Evolutionary conservation across 2,797 vertebrate species (phyloP), one percentile per base, ranked within the genome.

Genomic region (Adelosebastes latens): DNA sequence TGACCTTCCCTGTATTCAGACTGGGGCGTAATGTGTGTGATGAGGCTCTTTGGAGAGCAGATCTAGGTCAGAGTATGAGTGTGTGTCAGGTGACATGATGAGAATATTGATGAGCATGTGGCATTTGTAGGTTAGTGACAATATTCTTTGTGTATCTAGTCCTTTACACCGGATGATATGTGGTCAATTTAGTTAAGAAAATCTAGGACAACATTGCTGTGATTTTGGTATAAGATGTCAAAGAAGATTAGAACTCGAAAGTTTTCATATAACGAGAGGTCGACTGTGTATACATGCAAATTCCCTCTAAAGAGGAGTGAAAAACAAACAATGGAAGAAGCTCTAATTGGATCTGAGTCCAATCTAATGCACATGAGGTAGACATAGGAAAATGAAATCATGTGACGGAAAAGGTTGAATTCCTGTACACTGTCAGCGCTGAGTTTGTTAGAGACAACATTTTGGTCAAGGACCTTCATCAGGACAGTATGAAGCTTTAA

Each of bases 71-170:
- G 46, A 32, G n/a, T 63, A 24, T 65, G 16, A 80, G 77, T 82
- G 77, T 84, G 77, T 75, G 75, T 87, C 76, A 75, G 69, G 69
- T 79, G 83, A 72, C 72, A 60, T 46, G 69, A 61, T 68, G 62
- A 79, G 77, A 80, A 80, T 84, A 79, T 39, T 71, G 70, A 86
- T 78, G 42, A 77, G 39, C n/a, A 56, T 55, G 72, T 69, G 56
- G 49, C n/a, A 56, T 55, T 75, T 69, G 56, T 63, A 10, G 4
- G 12, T 10, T 32, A 46, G 10, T 34, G 31, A 7, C 1, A 7
- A 31, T 59, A 29, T 18, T 12, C 12, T 49, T 32, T 31, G 18
- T 27, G 24, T 13, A 8, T 5, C 52, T 22, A 11, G 3, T 13
- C 18, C 6, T 9, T 49, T 9, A 16, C 16, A 13, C 18, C 8